A percentile compares a stretch with the other conserved stretches of the same genome.
These are phyloP conservation scores for Pyrocephalus nanus DNA, from an alignment of 2,797 vertebrate species.

Conservation along the genomic window DNA sequence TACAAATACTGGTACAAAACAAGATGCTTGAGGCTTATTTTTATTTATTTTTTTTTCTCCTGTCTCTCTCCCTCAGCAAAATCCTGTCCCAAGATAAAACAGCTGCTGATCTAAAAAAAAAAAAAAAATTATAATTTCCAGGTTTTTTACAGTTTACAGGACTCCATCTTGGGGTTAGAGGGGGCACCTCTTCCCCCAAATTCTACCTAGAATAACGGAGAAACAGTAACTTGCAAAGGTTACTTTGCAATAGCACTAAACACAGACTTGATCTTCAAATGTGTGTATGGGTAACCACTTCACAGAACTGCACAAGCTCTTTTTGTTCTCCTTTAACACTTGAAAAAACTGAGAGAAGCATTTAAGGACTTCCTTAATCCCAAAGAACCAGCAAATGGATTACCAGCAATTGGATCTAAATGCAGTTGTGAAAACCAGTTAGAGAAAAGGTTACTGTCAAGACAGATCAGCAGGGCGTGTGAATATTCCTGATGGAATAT, in stretches of 20 bases:
- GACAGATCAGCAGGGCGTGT: not conserved
- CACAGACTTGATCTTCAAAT: not conserved
- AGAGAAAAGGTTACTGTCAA: not conserved
- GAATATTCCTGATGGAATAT: not conserved
- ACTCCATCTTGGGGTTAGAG: not conserved
- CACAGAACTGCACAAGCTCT: not conserved
- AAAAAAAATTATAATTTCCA: not conserved
- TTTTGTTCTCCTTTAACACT: not conserved
- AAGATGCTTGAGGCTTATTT: not conserved
- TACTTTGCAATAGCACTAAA: not conserved
- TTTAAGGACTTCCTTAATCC: not conserved
- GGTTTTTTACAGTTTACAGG: not conserved
- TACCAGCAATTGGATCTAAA: not conserved
- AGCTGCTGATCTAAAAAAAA: not conserved
- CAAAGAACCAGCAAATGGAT: not conserved
- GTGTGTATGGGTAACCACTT: not conserved
- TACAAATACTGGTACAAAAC: not conserved
- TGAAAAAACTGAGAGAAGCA: not conserved
- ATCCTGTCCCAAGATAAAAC: not conserved
- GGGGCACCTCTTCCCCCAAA: not conserved
- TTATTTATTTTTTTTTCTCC: not conserved
- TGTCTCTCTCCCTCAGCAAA: not conserved
- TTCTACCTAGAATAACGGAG: not conserved
- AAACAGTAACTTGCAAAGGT: not conserved
- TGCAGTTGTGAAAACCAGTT: not conserved